phyloP scores from a whole-genome alignment of 2,113 vertebrate species.

The Gobius niger region DNA sequence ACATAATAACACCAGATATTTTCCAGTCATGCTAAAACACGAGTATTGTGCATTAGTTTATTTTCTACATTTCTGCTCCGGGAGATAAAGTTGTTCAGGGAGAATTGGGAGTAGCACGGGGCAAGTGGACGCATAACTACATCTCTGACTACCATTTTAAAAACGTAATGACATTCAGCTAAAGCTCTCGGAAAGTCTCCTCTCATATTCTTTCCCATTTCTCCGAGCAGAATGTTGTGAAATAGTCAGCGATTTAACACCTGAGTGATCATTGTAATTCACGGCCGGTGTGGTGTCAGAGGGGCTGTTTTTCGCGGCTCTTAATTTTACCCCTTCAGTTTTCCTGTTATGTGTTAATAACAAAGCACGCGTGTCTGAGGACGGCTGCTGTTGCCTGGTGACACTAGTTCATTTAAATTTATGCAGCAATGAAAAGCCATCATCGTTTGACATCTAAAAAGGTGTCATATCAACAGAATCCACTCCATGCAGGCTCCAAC shows the following conservation, averaged over 20 bases:
- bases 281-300: constrained; percentile 9
- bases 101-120: constrained; percentile 5
- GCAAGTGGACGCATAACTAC: constrained; percentile 13
- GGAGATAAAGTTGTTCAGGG: constrained; percentile 20
- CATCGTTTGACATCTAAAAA: not conserved
- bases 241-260: constrained; percentile 13
- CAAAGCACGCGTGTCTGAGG: constrained; percentile 5
- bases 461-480: constrained; percentile 1
- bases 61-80: constrained; percentile 22
- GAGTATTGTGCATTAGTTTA: not conserved
- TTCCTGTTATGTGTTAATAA: constrained; percentile 14
- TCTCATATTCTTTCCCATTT: not conserved
- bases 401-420: constrained; percentile 12
- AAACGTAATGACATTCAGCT: constrained; percentile 17
- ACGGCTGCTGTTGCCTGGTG: not conserved
- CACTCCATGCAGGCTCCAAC: not conserved
- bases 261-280: constrained; percentile 2
- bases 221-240: constrained; percentile 6
- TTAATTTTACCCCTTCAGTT: constrained; percentile 11
- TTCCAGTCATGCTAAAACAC: no score
- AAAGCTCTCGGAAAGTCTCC: not conserved
- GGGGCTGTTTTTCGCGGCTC: constrained; percentile 25
- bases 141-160: constrained; percentile 6
- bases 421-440: constrained; percentile 9
- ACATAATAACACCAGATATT: no score